Evolutionary conservation across 2,113 vertebrate species (phyloP).

Genomic region (Pagrus major): DNA sequence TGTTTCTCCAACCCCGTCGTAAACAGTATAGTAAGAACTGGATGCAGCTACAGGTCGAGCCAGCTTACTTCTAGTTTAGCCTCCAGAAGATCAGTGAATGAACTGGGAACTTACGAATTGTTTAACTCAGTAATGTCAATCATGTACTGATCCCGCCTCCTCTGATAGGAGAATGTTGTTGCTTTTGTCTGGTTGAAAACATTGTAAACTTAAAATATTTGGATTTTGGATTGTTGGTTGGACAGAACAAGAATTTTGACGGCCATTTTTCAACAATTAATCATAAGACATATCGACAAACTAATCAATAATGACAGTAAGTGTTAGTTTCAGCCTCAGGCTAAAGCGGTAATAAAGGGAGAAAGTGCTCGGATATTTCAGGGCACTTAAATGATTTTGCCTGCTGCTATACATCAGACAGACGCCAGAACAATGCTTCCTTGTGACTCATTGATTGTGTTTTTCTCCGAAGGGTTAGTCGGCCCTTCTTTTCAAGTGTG

Average conservation of each 20-base stretch:
- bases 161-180: not conserved
- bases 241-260: not conserved
- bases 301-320: not conserved
- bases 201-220: not conserved
- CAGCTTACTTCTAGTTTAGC: too few relatives aligned
- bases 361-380: not conserved
- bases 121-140: not conserved
- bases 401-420: not conserved
- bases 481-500: not conserved
- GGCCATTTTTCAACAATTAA: not conserved
- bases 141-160: not conserved
- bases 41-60: too few relatives aligned
- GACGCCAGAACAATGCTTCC: not conserved
- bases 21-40: too few relatives aligned
- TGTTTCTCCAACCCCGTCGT: not conserved
- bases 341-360: not conserved
- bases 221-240: not conserved
- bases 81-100: not conserved
- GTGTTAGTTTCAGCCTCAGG: not conserved
- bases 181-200: not conserved
- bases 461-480: not conserved
- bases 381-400: not conserved
- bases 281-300: not conserved
- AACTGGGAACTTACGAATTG: not conserved
- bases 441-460: not conserved